Percentiles rank a stretch among this genome's conserved stretches.
Conservation (phyloP, 2,113 vertebrate species). For the Sinocyclocheilus grahami region DNA sequence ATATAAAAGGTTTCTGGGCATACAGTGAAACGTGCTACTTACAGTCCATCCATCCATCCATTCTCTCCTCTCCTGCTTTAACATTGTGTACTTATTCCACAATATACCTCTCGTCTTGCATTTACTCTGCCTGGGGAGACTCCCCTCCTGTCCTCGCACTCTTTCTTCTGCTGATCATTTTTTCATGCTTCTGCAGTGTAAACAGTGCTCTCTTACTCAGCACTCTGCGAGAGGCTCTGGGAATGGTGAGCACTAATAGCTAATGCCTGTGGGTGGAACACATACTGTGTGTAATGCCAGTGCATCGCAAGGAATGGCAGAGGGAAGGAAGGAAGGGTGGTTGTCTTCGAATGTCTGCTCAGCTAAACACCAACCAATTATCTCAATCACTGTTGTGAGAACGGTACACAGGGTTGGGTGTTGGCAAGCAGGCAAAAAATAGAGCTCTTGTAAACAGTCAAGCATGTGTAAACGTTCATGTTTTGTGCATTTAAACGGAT, state of each 20-base stretch:
- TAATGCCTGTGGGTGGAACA: conserved; percentile 40
- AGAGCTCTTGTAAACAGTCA: conserved; percentile 35
- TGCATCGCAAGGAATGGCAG: conserved; percentile 9
- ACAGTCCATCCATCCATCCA: background rate
- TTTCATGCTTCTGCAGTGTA: conserved; percentile 49
- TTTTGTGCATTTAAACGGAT: background rate
- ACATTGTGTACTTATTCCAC: background rate
- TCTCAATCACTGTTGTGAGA: conserved; percentile 65
- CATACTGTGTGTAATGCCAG: conserved; percentile 46
- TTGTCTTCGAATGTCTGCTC: conserved; percentile 23
- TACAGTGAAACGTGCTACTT: background rate
- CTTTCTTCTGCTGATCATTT: conserved; percentile 19
- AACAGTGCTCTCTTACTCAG: conserved; percentile 55
- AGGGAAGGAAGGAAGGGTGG: conserved; percentile 24
- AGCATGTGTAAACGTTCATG: background rate
- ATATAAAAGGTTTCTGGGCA: background rate
- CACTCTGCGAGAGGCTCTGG: conserved; percentile 14
- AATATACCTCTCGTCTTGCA: background rate
- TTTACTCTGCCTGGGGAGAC: background rate
- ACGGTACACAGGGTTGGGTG: conserved; percentile 49
- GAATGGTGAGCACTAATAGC: conserved; percentile 41
- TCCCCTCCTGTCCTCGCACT: background rate
- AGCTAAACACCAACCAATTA: conserved; percentile 69
- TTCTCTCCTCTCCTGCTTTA: conserved; percentile 12
- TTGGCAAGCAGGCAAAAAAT: conserved; percentile 62